Evolutionary conservation across 2,888 invertebrate species (phyloP), one percentile per base, ranked within the genome.

Genomic region (Deilephila porcellus): DNA sequence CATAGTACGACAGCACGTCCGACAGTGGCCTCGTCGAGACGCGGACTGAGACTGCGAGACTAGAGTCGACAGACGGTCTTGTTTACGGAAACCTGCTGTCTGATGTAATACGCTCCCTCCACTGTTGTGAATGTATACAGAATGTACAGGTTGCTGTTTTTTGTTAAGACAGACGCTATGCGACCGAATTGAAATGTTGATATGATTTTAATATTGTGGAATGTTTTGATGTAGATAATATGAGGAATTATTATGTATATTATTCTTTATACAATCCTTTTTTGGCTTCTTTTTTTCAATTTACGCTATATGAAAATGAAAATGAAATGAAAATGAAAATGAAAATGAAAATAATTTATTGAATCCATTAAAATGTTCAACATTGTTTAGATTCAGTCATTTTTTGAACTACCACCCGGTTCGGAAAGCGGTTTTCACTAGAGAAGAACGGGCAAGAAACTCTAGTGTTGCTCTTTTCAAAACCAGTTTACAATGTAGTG

Each of bases 111-210:
- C 60, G 72, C 73, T 79, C 79, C 82, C 82, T 79, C 76, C 72
- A 63, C 73, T 71, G 71, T 45, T 67, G 56, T 67, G 59, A 73
- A 67, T 7, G 17, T 71, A 56, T 34, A 63, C 34, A 72, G 74
- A 37, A 62, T 75, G 62, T 88, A 92, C 90, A 91, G 90, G 87
- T 72, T 89, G 92, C 71, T 90, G 83, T 81, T 73, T 82, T 80
- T 76, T 73, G 32, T 5, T 1, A 2, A n/a, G 4, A 1, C 5
- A 14, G 3, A 71, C 87, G 75, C 82, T 80, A 90, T 56, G 60
- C 88, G 82, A 74, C 82, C 70, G 71, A 88, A 80, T 89, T 83
- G n/a, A 77, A 75, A 77, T 83, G 81, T 78, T 19, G 6, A 34
- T 19, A 52, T 32, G 32, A 32, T 70, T 17, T 14, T 0, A 20